Evolutionary conservation across 2,113 vertebrate species (phyloP).

Genomic region (Pithys albifrons): DNA sequence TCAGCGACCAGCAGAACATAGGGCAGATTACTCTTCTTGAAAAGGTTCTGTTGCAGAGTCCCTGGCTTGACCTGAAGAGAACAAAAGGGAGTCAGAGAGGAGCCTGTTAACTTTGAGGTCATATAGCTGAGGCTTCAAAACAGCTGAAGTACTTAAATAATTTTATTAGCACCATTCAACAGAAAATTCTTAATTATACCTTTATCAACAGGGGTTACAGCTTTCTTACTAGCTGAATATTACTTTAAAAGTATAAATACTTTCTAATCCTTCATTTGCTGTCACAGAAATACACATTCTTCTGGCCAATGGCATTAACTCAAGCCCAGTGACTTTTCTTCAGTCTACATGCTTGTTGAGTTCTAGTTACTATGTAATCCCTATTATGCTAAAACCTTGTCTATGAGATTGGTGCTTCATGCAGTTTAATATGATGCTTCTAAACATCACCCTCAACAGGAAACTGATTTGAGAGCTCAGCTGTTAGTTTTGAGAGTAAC

Average conservation of each 20-base stretch:
- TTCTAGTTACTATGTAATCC: background rate
- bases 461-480: background rate
- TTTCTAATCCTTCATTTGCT: background rate
- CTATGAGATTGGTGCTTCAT: background rate
- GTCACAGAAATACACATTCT: background rate
- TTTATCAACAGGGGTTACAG: background rate
- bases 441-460: background rate
- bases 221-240: background rate
- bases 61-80: conserved; percentile 46
- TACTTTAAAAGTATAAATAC: background rate
- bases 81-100: background rate
- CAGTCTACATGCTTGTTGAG: background rate
- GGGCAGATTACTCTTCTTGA: background rate
- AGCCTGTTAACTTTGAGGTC: background rate
- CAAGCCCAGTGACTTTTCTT: background rate
- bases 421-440: background rate
- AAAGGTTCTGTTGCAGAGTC: background rate
- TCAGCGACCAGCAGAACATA: conserved; percentile 48
- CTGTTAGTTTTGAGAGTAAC: background rate
- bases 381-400: background rate
- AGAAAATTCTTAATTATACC: background rate
- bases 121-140: background rate
- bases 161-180: background rate
- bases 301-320: background rate
- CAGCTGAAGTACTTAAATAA: background rate